Percentiles rank a stretch among this genome's conserved stretches.
Evolutionary conservation across 1,140 invertebrate species (phyloP).

Genomic region (Drosophila prosaltans): DNA sequence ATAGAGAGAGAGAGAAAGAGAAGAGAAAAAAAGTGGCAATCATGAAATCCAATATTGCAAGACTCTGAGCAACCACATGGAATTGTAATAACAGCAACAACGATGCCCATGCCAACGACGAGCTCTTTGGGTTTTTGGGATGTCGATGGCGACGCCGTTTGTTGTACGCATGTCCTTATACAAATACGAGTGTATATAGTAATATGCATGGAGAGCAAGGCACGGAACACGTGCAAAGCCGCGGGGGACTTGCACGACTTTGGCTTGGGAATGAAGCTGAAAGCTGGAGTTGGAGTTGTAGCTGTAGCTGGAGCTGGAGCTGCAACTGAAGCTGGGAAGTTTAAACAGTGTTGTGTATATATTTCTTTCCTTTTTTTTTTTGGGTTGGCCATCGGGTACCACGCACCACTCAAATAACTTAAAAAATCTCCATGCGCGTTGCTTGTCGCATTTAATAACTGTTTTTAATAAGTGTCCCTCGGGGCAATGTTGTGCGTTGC

Average conservation of each 20-base stretch:
- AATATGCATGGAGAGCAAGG: conserved; percentile 23
- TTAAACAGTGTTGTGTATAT: no score
- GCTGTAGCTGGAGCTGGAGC: conserved; percentile 13
- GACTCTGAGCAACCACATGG: conserved; percentile 51
- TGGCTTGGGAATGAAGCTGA: conserved; percentile 44
- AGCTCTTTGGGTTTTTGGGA: conserved; percentile 11
- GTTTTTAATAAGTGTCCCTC: conserved; percentile 81
- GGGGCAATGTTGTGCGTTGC: conserved; percentile 49
- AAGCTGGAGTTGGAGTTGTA: conserved; percentile 32
- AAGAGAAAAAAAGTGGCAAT: conserved; percentile 66
- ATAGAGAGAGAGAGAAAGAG: no score
- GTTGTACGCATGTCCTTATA: conserved; percentile 78
- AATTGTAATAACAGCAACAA: conserved; percentile 51
- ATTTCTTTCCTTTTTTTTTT: not conserved
- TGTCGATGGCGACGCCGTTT: conserved; percentile 54
- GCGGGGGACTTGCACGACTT: conserved; percentile 80
- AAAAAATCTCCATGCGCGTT: conserved; percentile 74
- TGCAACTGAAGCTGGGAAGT: no score
- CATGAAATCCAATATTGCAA: conserved; percentile 78
- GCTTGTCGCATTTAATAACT: conserved; percentile 81
- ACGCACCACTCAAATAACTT: conserved; percentile 49
- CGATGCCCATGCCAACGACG: conserved; percentile 1
- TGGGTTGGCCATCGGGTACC: conserved; percentile 26
- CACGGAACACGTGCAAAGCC: conserved; percentile 80
- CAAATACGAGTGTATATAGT: conserved; percentile 39